Evolutionary conservation across 2,888 invertebrate genomes (phyloP).

Genomic region (Lutraria lutraria): DNA sequence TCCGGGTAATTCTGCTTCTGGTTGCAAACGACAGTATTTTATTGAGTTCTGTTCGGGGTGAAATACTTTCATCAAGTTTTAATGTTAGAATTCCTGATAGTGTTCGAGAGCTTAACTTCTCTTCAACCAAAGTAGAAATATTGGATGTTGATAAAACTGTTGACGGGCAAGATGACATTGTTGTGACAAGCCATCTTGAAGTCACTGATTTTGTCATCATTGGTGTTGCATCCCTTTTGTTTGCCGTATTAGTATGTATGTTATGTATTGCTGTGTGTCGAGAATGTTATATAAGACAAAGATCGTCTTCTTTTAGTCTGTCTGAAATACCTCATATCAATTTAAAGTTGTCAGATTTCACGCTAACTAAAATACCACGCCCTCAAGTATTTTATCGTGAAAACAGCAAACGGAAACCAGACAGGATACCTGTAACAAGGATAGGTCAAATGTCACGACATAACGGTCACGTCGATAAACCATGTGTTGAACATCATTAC

Average conservation of each 20-base stretch:
- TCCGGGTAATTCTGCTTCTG: constrained; percentile 52
- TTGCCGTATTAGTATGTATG: constrained; percentile 72
- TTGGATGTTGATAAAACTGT: constrained; percentile 28
- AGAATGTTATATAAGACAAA: constrained; percentile 75
- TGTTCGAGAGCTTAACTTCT: constrained; percentile 57
- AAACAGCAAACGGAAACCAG: constrained; percentile 35
- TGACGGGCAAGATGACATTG: not conserved
- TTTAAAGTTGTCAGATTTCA: constrained; percentile 78
- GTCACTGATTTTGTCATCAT: constrained; percentile 78
- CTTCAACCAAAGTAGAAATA: constrained; percentile 43
- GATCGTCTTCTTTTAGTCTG: constrained; percentile 77
- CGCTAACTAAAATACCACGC: constrained; percentile 78
- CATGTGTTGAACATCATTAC: not conserved
- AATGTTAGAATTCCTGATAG: constrained; percentile 65
- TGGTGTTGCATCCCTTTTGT: constrained; percentile 75
- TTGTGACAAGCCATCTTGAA: constrained; percentile 53
- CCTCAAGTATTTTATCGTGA: constrained; percentile 73
- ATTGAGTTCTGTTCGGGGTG: not conserved
- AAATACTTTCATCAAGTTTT: constrained; percentile 31
- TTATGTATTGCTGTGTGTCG: constrained; percentile 72
- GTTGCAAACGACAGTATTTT: not conserved
- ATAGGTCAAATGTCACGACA: not conserved
- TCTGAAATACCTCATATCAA: constrained; percentile 75
- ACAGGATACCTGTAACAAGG: constrained; percentile 20
- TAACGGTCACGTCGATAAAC: not conserved